phyloP scores from a whole-genome alignment of 2,113 vertebrate species.

The Thunnus thynnus region DNA sequence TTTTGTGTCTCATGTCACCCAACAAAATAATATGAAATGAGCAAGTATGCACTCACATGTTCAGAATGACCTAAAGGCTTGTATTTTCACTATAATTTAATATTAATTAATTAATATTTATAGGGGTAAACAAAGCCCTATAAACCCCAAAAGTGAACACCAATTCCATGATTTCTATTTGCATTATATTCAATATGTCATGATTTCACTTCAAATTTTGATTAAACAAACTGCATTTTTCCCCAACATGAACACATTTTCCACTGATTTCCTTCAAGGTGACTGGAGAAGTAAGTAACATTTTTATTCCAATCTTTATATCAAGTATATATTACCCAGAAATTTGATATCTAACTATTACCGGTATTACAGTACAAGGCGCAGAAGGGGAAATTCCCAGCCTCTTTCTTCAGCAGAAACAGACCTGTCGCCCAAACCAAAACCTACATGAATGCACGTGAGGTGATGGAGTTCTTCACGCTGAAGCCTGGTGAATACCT shows the following conservation, averaged over 20 bases:
- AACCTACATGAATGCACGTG: conserved; percentile 62
- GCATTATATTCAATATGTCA: too few relatives aligned
- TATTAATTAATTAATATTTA: neutral
- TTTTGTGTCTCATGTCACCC: too few relatives aligned
- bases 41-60: too few relatives aligned
- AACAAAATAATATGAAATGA: neutral
- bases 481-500: conserved; percentile 78
- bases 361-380: conserved; percentile 41
- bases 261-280: conserved; percentile 61
- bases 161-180: too few relatives aligned
- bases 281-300: conserved; percentile 72
- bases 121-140: too few relatives aligned
- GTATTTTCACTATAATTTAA: neutral
- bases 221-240: too few relatives aligned
- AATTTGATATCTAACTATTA: neutral
- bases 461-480: conserved; percentile 67
- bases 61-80: too few relatives aligned
- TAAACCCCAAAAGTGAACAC: too few relatives aligned
- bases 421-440: conserved; percentile 39
- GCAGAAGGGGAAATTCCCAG: conserved; percentile 66
- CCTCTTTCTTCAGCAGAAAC: conserved; percentile 68
- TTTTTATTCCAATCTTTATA: neutral
- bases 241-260: neutral
- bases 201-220: too few relatives aligned
- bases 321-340: neutral